These are phyloP conservation scores for Astropecten irregularis DNA, from an alignment of 53 echinoderm and acorn worm genomes.

Conservation along the genomic window DNA sequence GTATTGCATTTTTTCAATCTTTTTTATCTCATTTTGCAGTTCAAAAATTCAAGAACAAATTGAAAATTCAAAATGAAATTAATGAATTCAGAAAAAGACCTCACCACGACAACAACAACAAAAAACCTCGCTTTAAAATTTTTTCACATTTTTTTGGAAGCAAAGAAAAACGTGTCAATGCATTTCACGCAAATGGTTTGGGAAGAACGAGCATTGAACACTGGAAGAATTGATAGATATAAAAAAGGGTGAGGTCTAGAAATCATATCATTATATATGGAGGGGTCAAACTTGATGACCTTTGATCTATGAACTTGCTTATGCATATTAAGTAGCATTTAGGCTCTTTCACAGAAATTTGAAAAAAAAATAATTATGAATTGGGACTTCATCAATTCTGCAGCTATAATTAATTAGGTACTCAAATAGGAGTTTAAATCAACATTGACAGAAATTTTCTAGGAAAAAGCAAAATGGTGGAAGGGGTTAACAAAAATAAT, in stretches of 20 bases:
- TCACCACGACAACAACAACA: too few relatives aligned
- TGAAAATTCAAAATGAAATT: not conserved
- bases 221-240: conserved; percentile 3
- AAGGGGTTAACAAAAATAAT: conserved; percentile 4
- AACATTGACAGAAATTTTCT: not conserved
- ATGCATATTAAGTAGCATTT: not conserved
- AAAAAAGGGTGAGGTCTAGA: not conserved
- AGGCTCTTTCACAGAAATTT: not conserved
- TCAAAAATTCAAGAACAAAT: too few relatives aligned
- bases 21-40: too few relatives aligned
- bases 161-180: not conserved
- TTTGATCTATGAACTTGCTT: conserved; percentile 19
- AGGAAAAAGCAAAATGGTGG: not conserved
- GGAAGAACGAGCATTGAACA: not conserved
- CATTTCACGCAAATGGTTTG: not conserved
- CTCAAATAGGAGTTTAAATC: not conserved
- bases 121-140: too few relatives aligned
- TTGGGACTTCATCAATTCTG: too few relatives aligned
- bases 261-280: not conserved
- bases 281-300: conserved; percentile 6
- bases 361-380: not conserved
- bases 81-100: not conserved
- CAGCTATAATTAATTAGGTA: too few relatives aligned
- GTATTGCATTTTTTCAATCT: conserved; percentile 53
- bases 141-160: not conserved